A percentile compares a stretch with the other conserved stretches of the same genome.
Evolutionary conservation across 2,113 vertebrate species (phyloP).

Genomic region (Elanus axillaris): DNA sequence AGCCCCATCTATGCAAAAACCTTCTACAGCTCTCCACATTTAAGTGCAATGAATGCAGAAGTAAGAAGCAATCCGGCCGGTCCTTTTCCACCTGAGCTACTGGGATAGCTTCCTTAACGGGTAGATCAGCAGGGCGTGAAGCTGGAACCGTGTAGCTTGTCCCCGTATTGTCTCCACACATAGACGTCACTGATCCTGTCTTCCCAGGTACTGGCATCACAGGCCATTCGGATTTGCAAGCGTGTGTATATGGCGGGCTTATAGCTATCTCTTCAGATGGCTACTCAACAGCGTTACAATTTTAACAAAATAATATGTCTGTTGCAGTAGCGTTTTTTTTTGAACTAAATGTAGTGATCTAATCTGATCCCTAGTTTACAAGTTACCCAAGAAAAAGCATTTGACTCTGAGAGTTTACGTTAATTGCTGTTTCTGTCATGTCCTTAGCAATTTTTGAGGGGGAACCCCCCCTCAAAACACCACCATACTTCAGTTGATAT

Average conservation of each 20-base stretch:
- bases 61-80: background rate
- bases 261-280: background rate
- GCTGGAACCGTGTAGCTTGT: background rate
- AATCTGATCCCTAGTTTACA: background rate
- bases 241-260: background rate
- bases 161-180: rapidly evolving
- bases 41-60: background rate
- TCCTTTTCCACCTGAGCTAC: background rate
- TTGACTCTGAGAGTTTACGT: background rate
- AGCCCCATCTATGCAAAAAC: background rate
- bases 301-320: background rate
- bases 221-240: background rate
- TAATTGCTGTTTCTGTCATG: background rate
- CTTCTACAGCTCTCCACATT: background rate
- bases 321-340: background rate
- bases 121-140: background rate
- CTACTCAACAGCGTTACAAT: background rate
- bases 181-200: rapidly evolving
- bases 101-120: background rate
- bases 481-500: background rate
- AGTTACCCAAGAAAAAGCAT: background rate
- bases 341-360: background rate
- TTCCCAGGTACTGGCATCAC: background rate
- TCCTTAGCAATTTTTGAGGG: background rate
- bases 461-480: background rate